Evolutionary conservation across 2,888 invertebrate species (phyloP), one percentile per base, ranked within the genome.

Genomic region (Barypeithes pellucidus): DNA sequence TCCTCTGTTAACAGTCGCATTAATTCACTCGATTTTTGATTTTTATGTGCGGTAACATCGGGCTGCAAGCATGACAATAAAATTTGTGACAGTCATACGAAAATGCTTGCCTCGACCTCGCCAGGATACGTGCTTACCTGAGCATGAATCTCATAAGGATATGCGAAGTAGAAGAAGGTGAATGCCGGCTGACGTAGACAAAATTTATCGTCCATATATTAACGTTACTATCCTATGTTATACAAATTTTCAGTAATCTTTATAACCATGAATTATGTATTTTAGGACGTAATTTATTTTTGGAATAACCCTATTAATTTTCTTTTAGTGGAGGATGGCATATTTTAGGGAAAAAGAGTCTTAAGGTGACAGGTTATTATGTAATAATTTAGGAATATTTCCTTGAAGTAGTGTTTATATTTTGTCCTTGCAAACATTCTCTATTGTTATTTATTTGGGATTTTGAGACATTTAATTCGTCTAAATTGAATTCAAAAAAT

Each of bases 121-220:
- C 67, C 59, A 69, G 71, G 76, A 80, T 79, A 79, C 79, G 80
- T 80, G 79, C 75, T 79, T 78, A 79, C 78, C 79, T 80, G 78
- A 78, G 78, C 79, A 76, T 80, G 80, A 80, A 80, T 80, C 79
- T 80, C 79, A 67, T 66, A 76, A 75, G 78, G 77, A 78, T 78
- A 78, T 77, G 79, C 80, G 72, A 77, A 76, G 76, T 76, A 75
- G 75, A 39, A 67, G 61, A 61, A 61, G 73, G 67, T 62, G 67
- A 76, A 75, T 61, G 52, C 67, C 41, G 71, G 68, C 63, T 73
- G 72, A 75, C 66, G 54, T 72, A 75, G 75, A 62, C 71, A 75
- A 52, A 75, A 80, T 80, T 80, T 80, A 80, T 80, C 36, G 77
- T 73, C 77, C 77, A 77, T 79, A 79, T 76, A 77, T 77, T 77